phyloP scores from a whole-genome alignment of 2,113 vertebrate genomes.

The Stegostoma tigrinum region DNA sequence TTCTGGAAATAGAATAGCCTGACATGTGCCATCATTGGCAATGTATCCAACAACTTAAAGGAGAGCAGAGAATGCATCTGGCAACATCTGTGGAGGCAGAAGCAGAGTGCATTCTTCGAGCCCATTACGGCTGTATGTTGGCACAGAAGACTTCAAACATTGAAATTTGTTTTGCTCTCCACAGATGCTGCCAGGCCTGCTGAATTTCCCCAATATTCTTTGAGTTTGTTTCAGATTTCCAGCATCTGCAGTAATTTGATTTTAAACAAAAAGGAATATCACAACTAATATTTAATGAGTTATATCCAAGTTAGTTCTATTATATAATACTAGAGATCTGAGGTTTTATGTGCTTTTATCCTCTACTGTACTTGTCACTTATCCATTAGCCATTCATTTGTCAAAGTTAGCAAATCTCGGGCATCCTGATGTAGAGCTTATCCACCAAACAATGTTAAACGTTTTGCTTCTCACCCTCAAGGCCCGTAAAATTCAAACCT shows the following conservation, averaged over 20 bases:
- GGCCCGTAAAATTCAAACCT: neutral
- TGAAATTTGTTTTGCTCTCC: too few species aligned
- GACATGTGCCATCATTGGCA: neutral
- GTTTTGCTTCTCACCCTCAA: neutral
- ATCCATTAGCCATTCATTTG: neutral
- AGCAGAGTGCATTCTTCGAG: too few species aligned
- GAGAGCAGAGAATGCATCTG: too few species aligned
- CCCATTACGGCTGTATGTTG: too few species aligned
- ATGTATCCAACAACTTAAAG: neutral
- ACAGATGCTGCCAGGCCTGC: too few species aligned
- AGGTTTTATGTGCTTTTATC: neutral
- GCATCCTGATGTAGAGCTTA: neutral
- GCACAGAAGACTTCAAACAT: too few species aligned
- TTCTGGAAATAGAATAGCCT: neutral
- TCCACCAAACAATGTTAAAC: neutral
- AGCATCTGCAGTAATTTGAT: too few species aligned
- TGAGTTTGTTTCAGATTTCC: too few species aligned
- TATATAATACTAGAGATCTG: neutral
- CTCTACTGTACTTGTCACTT: neutral
- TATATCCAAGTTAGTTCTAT: neutral
- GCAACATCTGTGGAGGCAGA: too few species aligned
- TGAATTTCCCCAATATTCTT: too few species aligned
- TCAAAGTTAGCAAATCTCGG: neutral
- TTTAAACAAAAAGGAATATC: neutral
- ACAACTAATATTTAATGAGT: neutral